These are phyloP conservation scores for Hymenochirus boettgeri DNA, from an alignment of 2,113 vertebrate genomes.

Conservation along the genomic window DNA sequence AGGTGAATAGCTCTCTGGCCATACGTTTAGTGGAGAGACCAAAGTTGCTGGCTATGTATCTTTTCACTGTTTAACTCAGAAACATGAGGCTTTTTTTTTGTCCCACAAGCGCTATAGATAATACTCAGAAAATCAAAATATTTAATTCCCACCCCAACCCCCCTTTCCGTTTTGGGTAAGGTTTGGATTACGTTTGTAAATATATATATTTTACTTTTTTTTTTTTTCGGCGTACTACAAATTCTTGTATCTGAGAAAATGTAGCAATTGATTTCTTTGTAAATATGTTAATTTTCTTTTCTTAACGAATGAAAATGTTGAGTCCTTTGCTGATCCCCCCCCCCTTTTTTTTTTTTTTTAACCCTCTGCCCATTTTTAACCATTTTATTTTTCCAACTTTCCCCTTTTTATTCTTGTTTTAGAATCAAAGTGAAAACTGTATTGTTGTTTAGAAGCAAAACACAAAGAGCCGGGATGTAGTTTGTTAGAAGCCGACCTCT, in stretches of 20 bases:
- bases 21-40: neutral
- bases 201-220: constrained; percentile 2
- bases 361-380: constrained; percentile 2
- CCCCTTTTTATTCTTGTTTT: constrained; percentile 39
- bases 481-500: constrained; percentile 33
- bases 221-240: constrained; percentile 25
- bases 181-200: constrained; percentile 12
- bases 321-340: constrained; percentile 25
- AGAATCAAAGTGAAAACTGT: constrained; percentile 43
- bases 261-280: constrained; percentile 33
- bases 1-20: too few species aligned
- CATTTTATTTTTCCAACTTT: constrained; percentile 13
- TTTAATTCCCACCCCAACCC: neutral
- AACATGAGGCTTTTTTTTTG: too few species aligned
- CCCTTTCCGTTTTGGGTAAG: constrained; percentile 4
- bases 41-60: neutral
- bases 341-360: neutral
- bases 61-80: neutral
- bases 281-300: constrained; percentile 40
- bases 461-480: constrained; percentile 28
- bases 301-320: constrained; percentile 35
- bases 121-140: neutral
- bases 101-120: too few species aligned
- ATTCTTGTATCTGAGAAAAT: constrained; percentile 28
- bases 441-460: constrained; percentile 39